Evolutionary conservation across 2,888 invertebrate species (phyloP), one percentile per base, ranked within the genome.

Genomic region (Nemoura dubitans): DNA sequence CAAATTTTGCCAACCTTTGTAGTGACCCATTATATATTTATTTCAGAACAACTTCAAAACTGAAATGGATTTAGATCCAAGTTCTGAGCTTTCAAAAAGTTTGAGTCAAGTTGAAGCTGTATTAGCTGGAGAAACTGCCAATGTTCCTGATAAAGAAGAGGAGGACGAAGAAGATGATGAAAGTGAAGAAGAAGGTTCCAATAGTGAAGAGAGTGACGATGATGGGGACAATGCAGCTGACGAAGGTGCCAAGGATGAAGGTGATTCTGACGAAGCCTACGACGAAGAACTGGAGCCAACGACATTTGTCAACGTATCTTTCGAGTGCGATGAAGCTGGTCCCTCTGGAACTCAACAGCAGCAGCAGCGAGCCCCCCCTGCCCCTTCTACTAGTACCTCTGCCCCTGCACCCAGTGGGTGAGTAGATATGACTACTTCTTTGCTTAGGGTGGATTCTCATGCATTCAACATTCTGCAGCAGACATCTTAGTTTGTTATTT

Each of bases 271-370:
- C 89, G 91, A 91, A 89, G 91, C 91, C 87, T 89, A 90, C 42
- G 91, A 91, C 86, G 91, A 91, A 86, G 91, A 91, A 87, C 90
- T 91, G 28, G 91, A 91, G 88, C 90, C 91, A 36, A 90, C 91
- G 26, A 90, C 91, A 0, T 92, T 91, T 88, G 91, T 91, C 14
- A 91, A 91, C 88, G 91, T 91, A 25, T 90, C 91, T 6, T 83
- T 92, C 85, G 90, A 91, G 0, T 91, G 91, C 80, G 91, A 92
- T 42, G 91, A 91, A 86, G 91, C 92, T 3, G 92, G 92, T 83
- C 92, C 92, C 0, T 92, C 91, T 0, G 92, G 92, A 27, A 89
- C 91, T n/a, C 92, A 91, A 83, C 91, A 91, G 86, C 91, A 91
- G 86, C 91, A 91, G 42, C 80, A 28, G n/a, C 85, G 21, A 43